These are phyloP conservation scores for Lepidocyrtinus sp. DNA, from an alignment of 2,888 invertebrate genomes.

Conservation along the genomic window DNA sequence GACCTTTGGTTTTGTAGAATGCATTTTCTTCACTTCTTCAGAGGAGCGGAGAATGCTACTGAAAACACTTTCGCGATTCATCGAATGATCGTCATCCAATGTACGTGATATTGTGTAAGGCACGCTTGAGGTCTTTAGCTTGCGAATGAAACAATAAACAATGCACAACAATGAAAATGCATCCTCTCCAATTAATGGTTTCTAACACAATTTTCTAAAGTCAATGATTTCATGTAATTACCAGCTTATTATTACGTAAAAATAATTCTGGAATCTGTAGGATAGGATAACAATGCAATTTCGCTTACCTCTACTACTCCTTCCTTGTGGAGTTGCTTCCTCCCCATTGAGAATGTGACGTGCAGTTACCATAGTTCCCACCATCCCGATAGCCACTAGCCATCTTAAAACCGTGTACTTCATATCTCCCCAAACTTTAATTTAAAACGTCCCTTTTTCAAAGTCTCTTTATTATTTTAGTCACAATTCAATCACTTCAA, in stretches of 20 bases:
- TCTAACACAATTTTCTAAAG: too few relatives aligned
- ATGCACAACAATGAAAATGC: too few relatives aligned
- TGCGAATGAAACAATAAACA: too few relatives aligned
- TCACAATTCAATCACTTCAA: background rate
- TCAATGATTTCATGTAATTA: too few relatives aligned
- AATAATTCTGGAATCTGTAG: too few relatives aligned
- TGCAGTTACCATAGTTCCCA: slow-evolving; percentile 37
- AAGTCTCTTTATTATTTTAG: background rate
- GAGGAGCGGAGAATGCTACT: slow-evolving; percentile 33
- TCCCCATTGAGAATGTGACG: slow-evolving; percentile 40
- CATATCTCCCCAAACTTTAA: slow-evolving; percentile 21
- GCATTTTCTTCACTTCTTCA: background rate
- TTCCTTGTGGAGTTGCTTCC: background rate
- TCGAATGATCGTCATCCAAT: too few relatives aligned
- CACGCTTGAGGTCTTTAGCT: too few relatives aligned
- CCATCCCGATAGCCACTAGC: slow-evolving; percentile 47
- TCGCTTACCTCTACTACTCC: background rate
- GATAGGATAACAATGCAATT: too few relatives aligned
- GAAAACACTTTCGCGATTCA: too few relatives aligned
- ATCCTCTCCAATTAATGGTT: too few relatives aligned
- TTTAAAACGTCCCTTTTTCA: background rate
- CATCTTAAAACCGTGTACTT: slow-evolving; percentile 38
- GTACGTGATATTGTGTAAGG: too few relatives aligned
- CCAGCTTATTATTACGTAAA: too few relatives aligned
- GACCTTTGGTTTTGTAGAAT: slow-evolving; percentile 25